These are phyloP conservation scores for Drosophila pegasa DNA, from an alignment of 2,888 invertebrate genomes.

Conservation along the genomic window DNA sequence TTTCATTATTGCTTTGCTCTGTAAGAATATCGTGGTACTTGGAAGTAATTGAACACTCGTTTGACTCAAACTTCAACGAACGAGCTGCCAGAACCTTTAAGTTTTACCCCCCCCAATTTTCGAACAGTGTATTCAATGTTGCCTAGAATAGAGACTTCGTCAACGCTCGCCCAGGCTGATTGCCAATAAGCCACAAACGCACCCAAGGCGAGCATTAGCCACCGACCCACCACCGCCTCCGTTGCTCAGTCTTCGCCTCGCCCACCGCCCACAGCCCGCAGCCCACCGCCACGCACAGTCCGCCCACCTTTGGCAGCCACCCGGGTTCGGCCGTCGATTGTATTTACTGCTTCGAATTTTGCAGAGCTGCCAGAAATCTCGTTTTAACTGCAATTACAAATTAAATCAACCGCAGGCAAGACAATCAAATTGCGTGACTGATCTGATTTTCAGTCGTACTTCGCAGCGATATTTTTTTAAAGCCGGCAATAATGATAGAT, in stretches of 20 bases:
- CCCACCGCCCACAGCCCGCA: neutral
- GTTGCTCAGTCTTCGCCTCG: neutral
- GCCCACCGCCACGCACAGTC: neutral
- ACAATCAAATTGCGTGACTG: constrained; percentile 49
- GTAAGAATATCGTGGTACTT: neutral
- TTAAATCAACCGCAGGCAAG: constrained; percentile 60
- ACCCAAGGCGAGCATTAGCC: constrained; percentile 67
- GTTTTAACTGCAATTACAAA: constrained; percentile 67
- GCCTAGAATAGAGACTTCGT: constrained; percentile 25
- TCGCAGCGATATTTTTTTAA: constrained; percentile 9
- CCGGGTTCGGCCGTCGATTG: constrained; percentile 37
- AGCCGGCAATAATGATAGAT: constrained; percentile 3
- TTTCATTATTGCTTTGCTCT: neutral
- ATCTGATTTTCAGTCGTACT: constrained; percentile 30
- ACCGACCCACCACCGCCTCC: neutral
- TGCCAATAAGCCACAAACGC: constrained; percentile 71
- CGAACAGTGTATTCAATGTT: constrained; percentile 24
- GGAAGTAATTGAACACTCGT: too few relatives aligned
- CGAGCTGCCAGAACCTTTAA: neutral
- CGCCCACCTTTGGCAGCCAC: constrained; percentile 23
- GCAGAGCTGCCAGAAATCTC: constrained; percentile 41
- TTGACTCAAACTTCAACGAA: too few relatives aligned
- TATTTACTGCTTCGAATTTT: constrained; percentile 45
- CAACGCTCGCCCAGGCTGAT: constrained; percentile 55
- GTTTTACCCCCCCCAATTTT: neutral